Base-by-base conservation (phyloP, 2,888 invertebrate genomes). In the Lepidocyrtoides sp. region DNA sequence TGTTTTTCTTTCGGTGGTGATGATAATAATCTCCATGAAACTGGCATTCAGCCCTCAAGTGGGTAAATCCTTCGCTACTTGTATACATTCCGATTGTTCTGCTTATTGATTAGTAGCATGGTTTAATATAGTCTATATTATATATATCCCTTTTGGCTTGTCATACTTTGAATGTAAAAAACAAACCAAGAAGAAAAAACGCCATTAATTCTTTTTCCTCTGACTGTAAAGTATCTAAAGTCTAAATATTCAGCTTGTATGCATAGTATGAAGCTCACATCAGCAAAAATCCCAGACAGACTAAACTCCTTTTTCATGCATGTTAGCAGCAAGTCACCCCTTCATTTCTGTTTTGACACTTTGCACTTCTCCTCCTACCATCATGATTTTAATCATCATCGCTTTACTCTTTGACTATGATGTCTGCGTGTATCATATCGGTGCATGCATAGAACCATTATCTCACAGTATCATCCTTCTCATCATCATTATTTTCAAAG, bases 401-500 rank as follows among this genome's bases (percentile, higher is more conserved):
- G 0, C 36, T 36, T 69, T 69, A n/a, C 36, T 0, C 36, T 66
- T 32, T n/a, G n/a, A n/a, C 29, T 32, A 23, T 60, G 0, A 10
- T 66, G 32, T 12, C 23, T 66, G 23, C 26, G 32, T 69, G 69
- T 36, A 69, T 69, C 12, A n/a, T n/a, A n/a, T n/a, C n/a, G 5
- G 20, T 66, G 66, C n/a, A 26, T 75, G 75, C 75, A 75, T 10
- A n/a, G 1, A 44, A 44, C 44, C 75, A 75, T 75, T 48, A 75
- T 23, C 48, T 10, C 1, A 10, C 7, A 54, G 3, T n/a, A 29
- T 77, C 44, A n/a, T 77, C 17, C 69, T n/a, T 20, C 41, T 57
- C 81, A 81, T 81, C 32, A 81, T 81, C 41, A 81, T 81, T 81
- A 57, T 54, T 81, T 57, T 81, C 41, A 69, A 20, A 69, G 41